Evolutionary conservation across 2,888 invertebrate species (phyloP).

Genomic region (Xiphydria camelus): DNA sequence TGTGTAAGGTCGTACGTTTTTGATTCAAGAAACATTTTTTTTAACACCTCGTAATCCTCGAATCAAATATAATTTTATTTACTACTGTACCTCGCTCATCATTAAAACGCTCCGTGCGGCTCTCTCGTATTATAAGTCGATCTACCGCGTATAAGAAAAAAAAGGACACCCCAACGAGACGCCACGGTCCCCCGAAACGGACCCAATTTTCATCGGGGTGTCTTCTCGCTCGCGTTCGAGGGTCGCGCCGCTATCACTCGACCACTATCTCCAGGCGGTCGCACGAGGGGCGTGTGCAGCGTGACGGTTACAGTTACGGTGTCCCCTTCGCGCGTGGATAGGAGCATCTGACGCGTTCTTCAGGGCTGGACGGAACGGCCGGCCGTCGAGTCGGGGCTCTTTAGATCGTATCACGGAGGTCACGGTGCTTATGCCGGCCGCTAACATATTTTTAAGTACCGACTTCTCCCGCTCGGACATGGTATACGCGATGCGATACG

Average conservation of each 20-base stretch:
- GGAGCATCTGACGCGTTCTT: slow-evolving; percentile 48
- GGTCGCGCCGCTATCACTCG: too few relatives aligned
- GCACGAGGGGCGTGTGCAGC: slow-evolving; percentile 11
- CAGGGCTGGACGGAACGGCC: slow-evolving; percentile 22
- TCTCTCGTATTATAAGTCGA: too few relatives aligned
- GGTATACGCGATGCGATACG: slow-evolving; percentile 4
- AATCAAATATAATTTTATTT: too few relatives aligned
- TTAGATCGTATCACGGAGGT: slow-evolving; percentile 56
- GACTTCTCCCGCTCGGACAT: slow-evolving; percentile 16
- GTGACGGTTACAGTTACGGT: slow-evolving; percentile 51
- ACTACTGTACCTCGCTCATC: too few relatives aligned
- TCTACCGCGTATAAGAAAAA: too few relatives aligned
- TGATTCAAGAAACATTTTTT: too few relatives aligned
- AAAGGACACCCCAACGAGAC: too few relatives aligned
- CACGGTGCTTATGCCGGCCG: slow-evolving; percentile 55
- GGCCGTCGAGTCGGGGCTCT: slow-evolving; percentile 28
- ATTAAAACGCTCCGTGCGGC: too few relatives aligned
- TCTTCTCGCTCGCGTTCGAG: slow-evolving; percentile 3
- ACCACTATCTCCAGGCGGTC: not conserved
- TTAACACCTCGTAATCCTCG: too few relatives aligned
- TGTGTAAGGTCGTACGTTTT: too few relatives aligned
- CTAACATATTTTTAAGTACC: slow-evolving; percentile 56
- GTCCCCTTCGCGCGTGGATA: slow-evolving; percentile 5
- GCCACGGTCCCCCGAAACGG: too few relatives aligned
- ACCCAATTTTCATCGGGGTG: too few relatives aligned